Evolutionary conservation across 2,888 invertebrate genomes (phyloP), one percentile per base, ranked within the genome.

Genomic region (Hyles lineata): DNA sequence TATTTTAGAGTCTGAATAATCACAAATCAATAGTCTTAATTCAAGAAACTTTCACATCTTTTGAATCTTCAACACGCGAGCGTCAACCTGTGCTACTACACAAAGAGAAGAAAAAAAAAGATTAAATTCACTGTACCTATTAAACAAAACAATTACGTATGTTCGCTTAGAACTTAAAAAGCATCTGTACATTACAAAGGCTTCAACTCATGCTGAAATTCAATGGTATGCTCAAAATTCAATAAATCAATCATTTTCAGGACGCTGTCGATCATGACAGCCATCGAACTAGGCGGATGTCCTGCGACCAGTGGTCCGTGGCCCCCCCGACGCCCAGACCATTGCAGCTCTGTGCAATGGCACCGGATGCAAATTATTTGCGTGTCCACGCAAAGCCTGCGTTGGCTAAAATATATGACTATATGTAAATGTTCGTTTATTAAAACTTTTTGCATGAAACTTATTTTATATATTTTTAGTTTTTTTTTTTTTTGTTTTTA

Each of bases 311-410:
- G 17, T 35, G 7, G 21, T 15, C 32, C 55, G 23, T 19, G 55
- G 8, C 21, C 21, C 43, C n/a, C 23, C 25, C 15, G 15, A 2
- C 4, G 25, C 17, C 17, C 21, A 6, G 19, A 32, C 63, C 17
- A 67, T 9, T 72, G 4, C 58, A 23, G 17, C 17, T 35, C 63
- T 58, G 63, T 72, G 58, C 19, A 35, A 32, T 23, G 62, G 76
- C 75, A 60, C 58, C 81, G 77, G 78, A 79, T 82, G 82, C 78
- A 79, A 82, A 82, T 82, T 82, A 82, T 77, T 76, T 74, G 76
- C 73, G 74, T 73, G 63, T 60, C 63, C 59, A 70, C 43, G 69
- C 72, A 32, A 63, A 70, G 60, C 62, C 71, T 71, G 74, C 72
- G 67, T 72, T 19, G 70, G 63, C 73, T 67, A 74, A 73, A 70